Conservation (phyloP, 2,113 vertebrate species). For the Larimichthys polyactis region DNA sequence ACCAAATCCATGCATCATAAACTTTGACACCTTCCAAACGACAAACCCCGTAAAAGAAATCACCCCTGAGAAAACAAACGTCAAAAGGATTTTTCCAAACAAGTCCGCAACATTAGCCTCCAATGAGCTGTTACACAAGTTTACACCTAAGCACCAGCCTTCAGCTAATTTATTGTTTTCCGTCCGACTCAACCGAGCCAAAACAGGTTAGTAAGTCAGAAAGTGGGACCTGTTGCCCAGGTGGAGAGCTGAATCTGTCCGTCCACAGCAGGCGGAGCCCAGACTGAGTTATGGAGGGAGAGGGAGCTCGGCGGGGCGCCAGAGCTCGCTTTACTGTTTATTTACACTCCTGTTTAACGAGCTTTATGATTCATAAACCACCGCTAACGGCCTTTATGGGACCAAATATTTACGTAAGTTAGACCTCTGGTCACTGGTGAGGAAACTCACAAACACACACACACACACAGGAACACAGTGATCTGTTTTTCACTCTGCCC, state of each 20-base stretch:
- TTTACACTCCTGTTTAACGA: conserved; percentile 82
- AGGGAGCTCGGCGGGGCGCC: conserved; percentile 57
- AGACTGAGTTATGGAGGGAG: conserved; percentile 71
- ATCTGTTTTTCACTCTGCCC: conserved; percentile 51
- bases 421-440: conserved; percentile 61
- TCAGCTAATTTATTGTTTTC: conserved; percentile 37
- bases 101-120: conserved; percentile 18
- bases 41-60: conserved; percentile 58
- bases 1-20: conserved; percentile 57
- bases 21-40: conserved; percentile 51
- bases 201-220: conserved; percentile 49
- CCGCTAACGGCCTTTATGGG: conserved; percentile 74
- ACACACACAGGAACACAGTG: conserved; percentile 22
- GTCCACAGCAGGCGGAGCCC: conserved; percentile 36
- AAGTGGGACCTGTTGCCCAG: conserved; percentile 55
- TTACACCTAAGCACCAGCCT: conserved; percentile 18
- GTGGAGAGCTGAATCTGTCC: conserved; percentile 50
- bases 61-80: conserved; percentile 45
- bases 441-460: conserved; percentile 49
- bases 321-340: conserved; percentile 77
- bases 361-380: conserved; percentile 81
- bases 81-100: conserved; percentile 34
- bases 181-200: conserved; percentile 3
- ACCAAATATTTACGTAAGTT: conserved; percentile 81
- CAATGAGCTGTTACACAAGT: conserved; percentile 46